phyloP scores from a whole-genome alignment of 2,797 vertebrate species.

The Chloroceryle amazona region DNA sequence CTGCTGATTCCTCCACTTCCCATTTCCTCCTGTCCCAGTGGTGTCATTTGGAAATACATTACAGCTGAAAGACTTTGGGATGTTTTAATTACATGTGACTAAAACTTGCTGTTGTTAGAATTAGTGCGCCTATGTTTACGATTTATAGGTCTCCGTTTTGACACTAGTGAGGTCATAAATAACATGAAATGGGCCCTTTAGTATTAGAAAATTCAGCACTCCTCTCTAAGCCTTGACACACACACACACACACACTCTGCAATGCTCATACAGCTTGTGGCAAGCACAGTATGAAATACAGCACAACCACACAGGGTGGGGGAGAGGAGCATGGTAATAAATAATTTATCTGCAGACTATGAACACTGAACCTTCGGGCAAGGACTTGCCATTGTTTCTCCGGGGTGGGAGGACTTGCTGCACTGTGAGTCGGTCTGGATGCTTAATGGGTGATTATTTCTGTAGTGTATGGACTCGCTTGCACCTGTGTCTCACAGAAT shows the following conservation, averaged over 20 bases:
- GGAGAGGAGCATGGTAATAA: conserved; percentile 40
- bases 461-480: fast-evolving
- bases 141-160: conserved; percentile 80
- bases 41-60: conserved; percentile 83
- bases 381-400: neutral
- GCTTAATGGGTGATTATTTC: neutral
- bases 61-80: conserved; percentile 82
- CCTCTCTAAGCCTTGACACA: conserved; percentile 70
- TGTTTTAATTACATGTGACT: conserved; percentile 85
- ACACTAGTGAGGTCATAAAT: conserved; percentile 79
- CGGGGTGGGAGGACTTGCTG: neutral
- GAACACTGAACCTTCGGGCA: conserved; percentile 18
- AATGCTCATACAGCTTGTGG: conserved; percentile 2
- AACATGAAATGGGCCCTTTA: conserved; percentile 80
- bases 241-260: neutral
- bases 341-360: conserved; percentile 63
- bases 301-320: neutral
- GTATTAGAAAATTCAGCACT: conserved; percentile 80
- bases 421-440: too few species aligned
- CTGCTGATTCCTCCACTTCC: conserved; percentile 71
- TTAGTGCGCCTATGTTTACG: conserved; percentile 76
- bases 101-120: conserved; percentile 79
- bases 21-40: conserved; percentile 62
- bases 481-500: neutral
- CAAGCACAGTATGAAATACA: conserved; percentile 66